Evolutionary conservation across 1,140 invertebrate species (phyloP), one percentile per base, ranked within the genome.

Genomic region (Drosophila ercepeae): DNA sequence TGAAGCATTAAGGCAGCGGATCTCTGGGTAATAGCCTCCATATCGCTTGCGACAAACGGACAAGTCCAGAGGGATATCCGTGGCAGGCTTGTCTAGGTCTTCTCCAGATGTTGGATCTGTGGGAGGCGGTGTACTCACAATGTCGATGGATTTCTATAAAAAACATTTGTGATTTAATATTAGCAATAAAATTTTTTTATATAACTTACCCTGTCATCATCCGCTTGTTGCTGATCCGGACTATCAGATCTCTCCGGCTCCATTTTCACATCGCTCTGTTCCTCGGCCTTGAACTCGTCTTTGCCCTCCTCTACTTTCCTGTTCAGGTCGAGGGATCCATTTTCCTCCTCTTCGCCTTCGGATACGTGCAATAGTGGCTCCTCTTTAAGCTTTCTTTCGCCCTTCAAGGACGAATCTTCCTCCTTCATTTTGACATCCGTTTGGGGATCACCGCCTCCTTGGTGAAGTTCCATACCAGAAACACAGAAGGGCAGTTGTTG

Each of bases 61-160:
- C n/a, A 96, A 92, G 91, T 97, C 96, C 21, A 97, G 78, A 0
- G 96, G 96, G 78, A 95, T 94, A 61, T 96, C 95, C 1, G 53
- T 18, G 16, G 60, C 14, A 46, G 36, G 19, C 27, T 78, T 75
- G 36, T 39, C 36, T 4, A 7, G n/a, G 14, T 18, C 16, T 18
- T 16, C 21, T 68, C 53, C 55, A 6, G 6, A 11, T 11, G 58
- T 3, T 14, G 68, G 58, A 1, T 88, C 81, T 2, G 69, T 29
- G 7, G 75, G 81, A 8, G 89, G 89, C 11, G 89, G 84, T 0
- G 89, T 90, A 54, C 74, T 90, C 1, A 90, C 39, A 21, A 90
- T 88, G 13, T 90, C 89, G 41, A 90, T 90, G 13, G 89, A 89
- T 76, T 90, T 90, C 89, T 90, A 64, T 2, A 0, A 7, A 41